Evolutionary conservation across 2,888 invertebrate genomes (phyloP).

Genomic region (Drosophila paucipuncta): DNA sequence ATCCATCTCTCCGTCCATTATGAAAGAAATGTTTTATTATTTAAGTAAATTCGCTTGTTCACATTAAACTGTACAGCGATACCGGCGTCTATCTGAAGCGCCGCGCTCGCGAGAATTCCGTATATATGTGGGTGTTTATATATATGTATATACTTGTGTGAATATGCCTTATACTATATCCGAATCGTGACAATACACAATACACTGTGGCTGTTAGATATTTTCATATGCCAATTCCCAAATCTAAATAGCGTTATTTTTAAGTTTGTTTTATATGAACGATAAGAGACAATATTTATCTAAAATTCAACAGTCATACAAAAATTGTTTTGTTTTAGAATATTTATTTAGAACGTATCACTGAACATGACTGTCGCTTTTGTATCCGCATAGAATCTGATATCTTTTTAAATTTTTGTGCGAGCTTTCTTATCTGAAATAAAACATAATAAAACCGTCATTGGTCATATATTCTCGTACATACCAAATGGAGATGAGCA

Average conservation of each 20-base stretch:
- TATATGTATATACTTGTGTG: background rate
- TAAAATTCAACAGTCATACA: background rate
- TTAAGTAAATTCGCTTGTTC: conserved; percentile 69
- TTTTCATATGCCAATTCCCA: background rate
- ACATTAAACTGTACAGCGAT: conserved; percentile 60
- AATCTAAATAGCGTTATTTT: background rate
- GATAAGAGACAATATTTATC: background rate
- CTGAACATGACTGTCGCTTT: background rate
- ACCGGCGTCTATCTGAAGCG: conserved; percentile 46
- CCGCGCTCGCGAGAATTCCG: conserved; percentile 13
- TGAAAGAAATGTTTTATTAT: conserved; percentile 67
- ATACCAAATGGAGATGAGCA: background rate
- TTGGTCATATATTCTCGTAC: background rate
- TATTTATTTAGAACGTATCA: background rate
- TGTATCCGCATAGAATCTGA: background rate
- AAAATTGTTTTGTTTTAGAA: background rate
- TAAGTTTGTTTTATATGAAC: background rate
- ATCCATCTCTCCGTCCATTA: conserved; percentile 41
- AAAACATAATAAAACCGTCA: background rate
- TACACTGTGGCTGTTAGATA: background rate
- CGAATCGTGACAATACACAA: background rate
- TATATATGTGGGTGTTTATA: background rate
- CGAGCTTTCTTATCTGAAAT: background rate
- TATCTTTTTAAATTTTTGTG: background rate
- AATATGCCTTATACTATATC: background rate